Base-by-base conservation (phyloP, 2,888 invertebrate species). In the Ceramica pisi region DNA sequence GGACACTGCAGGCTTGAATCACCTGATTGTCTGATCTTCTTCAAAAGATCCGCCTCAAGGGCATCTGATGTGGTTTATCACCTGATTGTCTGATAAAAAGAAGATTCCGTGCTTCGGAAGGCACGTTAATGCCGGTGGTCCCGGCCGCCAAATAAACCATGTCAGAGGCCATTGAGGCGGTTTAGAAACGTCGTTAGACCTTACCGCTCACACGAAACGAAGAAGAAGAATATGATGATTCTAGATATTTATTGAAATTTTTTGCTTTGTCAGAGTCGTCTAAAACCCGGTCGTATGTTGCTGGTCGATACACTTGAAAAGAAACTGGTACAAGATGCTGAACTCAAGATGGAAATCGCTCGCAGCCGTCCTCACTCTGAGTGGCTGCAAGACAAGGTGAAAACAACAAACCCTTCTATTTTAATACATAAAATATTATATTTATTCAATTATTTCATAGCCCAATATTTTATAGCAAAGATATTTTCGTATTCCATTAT, bases 201-300 rank as follows among this genome's bases (percentile, higher is more conserved):
- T n/a, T n/a, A n/a, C n/a, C n/a, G n/a, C n/a, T n/a, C n/a, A n/a
- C n/a, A n/a, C n/a, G n/a, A n/a, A n/a, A n/a, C n/a, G n/a, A n/a
- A n/a, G n/a, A n/a, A n/a, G n/a, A n/a, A n/a, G 26, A 26, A 4
- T 21, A 50, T 16, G 2, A 19, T 50, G 7, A 0, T 19, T 35
- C 4, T 51, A 38, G 14, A 14, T 14, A 55, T n/a, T n/a, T 9
- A 38, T 14, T 12, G 16, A 1, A 5, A 12, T 10, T 59, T 73
- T 5, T 26, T 50, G 7, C 80, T 95, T 50, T n/a, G n/a, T n/a
- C 95, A 98, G 98, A 99, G 99, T 90, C 99, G 99, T 78, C 97
- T 99, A 88, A 99, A 99, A 94, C 99, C 99, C 1, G 99, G 99
- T 6, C 97, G 99, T 82, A 99, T 99, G 99, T 96, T 99, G 91